phyloP scores from a whole-genome alignment of 1,140 invertebrate genomes.

The Triops cancriformis region DNA sequence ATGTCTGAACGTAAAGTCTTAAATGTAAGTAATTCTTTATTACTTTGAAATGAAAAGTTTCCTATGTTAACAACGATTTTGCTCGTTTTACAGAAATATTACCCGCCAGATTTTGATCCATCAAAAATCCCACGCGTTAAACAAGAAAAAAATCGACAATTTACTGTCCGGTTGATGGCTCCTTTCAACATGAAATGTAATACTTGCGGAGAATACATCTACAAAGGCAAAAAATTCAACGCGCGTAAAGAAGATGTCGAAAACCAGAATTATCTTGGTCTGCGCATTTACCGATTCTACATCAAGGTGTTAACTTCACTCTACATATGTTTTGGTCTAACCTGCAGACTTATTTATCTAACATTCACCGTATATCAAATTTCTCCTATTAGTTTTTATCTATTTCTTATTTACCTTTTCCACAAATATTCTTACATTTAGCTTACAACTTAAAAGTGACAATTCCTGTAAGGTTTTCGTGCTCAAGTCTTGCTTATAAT shows the following conservation, averaged over 20 bases:
- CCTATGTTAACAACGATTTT: constrained; percentile 35
- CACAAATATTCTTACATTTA: no score
- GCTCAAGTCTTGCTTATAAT: no score
- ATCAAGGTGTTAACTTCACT: constrained; percentile 52
- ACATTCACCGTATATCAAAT: no score
- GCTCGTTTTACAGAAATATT: constrained; percentile 81
- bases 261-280: constrained; percentile 93
- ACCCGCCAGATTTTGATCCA: constrained; percentile 99
- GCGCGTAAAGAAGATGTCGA: constrained; percentile 98
- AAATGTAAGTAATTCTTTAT: constrained; percentile 18
- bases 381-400: no score
- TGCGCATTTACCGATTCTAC: constrained; percentile 91
- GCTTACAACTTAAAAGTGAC: no score
- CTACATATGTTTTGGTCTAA: constrained; percentile 26
- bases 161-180: constrained; percentile 95
- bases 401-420: no score
- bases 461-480: no score
- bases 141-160: constrained; percentile 90
- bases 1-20: constrained; percentile 15
- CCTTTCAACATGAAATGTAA: constrained; percentile 97
- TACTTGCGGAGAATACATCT: constrained; percentile 99
- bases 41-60: neutral
- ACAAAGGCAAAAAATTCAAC: constrained; percentile 99
- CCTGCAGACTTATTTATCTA: no score
- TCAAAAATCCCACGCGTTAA: constrained; percentile 97